phyloP scores from a whole-genome alignment of 2,113 vertebrate species.

The Cairina moschata region DNA sequence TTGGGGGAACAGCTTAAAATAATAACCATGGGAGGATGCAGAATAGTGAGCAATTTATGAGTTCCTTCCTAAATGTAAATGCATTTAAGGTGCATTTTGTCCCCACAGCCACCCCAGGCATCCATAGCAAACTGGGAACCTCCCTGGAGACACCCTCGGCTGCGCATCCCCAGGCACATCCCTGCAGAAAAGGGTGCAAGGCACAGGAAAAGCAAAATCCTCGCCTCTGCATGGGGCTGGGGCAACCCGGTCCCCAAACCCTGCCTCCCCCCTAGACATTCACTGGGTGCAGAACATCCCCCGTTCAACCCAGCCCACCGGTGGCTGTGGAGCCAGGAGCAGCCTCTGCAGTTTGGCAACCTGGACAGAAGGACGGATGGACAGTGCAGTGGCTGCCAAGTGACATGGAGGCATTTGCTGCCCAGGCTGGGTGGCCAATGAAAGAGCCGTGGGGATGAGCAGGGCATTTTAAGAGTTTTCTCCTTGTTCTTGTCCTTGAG shows the following conservation, averaged over 20 bases:
- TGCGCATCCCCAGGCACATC: neutral
- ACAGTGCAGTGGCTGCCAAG: fast-evolving
- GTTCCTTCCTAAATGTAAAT: neutral
- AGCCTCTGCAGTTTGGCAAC: neutral
- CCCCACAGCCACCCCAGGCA: neutral
- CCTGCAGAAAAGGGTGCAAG: neutral
- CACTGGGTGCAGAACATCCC: fast-evolving
- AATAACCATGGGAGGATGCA: neutral
- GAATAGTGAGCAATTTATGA: neutral
- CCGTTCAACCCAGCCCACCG: neutral
- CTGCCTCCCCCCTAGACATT: neutral
- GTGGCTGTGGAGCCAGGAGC: neutral
- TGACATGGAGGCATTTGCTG: neutral
- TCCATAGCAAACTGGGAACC: neutral
- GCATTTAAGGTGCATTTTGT: neutral
- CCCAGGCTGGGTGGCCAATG: neutral
- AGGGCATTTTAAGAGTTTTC: neutral
- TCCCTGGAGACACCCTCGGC: neutral
- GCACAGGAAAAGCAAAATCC: neutral
- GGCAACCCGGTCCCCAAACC: neutral
- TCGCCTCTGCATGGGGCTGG: fast-evolving
- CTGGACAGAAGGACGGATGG: neutral
- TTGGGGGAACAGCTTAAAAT: neutral
- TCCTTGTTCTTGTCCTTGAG: neutral
- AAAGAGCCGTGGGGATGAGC: neutral